A percentile compares a stretch with the other conserved stretches of the same genome.
Evolutionary conservation across 2,113 vertebrate genomes (phyloP).

Genomic region (Psophia crepitans): DNA sequence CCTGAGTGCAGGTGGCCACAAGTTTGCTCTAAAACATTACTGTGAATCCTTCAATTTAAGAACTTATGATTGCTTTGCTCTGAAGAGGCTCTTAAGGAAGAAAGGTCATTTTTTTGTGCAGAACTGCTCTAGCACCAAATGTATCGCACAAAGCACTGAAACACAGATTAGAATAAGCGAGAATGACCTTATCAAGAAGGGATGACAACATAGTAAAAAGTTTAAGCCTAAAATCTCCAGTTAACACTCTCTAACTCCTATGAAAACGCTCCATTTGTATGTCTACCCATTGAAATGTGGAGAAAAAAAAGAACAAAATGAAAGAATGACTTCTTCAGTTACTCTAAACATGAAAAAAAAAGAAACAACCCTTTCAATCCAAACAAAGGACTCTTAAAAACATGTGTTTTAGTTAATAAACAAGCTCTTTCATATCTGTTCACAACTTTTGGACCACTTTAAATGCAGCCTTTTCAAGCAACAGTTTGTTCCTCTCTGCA

Average conservation of each 20-base stretch:
- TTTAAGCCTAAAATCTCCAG: neutral
- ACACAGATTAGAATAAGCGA: neutral
- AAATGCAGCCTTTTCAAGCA: neutral
- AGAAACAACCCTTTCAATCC: neutral
- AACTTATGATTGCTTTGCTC: neutral
- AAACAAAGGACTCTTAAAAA: neutral
- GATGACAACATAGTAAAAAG: neutral
- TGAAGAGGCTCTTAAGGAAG: neutral
- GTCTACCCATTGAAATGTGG: neutral
- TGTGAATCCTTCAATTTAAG: neutral
- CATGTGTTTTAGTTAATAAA: neutral
- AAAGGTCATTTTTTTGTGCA: neutral
- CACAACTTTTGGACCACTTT: neutral
- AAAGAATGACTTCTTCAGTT: neutral
- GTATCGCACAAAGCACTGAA: neutral
- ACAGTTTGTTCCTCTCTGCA: neutral
- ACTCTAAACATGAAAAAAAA: neutral
- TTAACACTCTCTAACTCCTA: neutral
- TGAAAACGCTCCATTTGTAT: neutral
- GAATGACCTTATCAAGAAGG: neutral
- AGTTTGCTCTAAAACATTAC: neutral
- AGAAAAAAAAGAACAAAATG: neutral
- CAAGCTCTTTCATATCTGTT: neutral
- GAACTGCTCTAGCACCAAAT: neutral
- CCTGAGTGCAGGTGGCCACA: accelerated